These are phyloP conservation scores for Ichneumoninae sp. DNA, from an alignment of 2,888 invertebrate species.

Conservation along the genomic window DNA sequence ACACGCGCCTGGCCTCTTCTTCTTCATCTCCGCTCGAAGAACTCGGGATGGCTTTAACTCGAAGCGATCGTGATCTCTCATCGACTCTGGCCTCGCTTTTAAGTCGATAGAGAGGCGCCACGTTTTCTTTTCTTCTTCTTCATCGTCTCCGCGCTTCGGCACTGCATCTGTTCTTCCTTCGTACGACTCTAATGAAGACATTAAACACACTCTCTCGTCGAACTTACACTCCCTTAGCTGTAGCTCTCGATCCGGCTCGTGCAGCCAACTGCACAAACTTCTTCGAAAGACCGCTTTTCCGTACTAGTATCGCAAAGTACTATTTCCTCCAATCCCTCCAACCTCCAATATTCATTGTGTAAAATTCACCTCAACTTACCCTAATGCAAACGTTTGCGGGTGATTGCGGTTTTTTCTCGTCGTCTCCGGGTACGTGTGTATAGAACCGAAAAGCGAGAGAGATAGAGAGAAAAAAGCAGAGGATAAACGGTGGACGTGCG, in stretches of 20 bases:
- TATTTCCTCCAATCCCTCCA: no score
- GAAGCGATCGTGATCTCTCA: constrained; percentile 36
- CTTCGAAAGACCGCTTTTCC: no score
- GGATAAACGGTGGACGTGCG: constrained; percentile 23
- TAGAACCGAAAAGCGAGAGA: constrained; percentile 7
- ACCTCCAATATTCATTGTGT: neutral
- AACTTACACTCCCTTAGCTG: neutral
- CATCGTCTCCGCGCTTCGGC: constrained; percentile 1
- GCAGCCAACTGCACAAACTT: no score
- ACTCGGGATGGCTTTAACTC: constrained; percentile 16
- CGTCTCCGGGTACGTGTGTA: neutral
- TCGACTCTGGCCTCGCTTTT: constrained; percentile 57
- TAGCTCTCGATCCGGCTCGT: no score
- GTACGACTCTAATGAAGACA: constrained; percentile 62
- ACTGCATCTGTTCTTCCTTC: constrained; percentile 45
- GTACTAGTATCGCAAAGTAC: no score
- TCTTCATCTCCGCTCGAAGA: constrained; percentile 51
- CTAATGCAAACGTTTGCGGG: constrained; percentile 6
- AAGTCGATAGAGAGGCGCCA: constrained; percentile 46
- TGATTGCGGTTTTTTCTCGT: neutral
- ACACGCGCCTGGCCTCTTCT: constrained; percentile 64
- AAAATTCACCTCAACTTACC: neutral
- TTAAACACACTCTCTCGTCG: constrained; percentile 28
- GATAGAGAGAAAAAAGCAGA: constrained; percentile 19
- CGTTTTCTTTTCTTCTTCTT: constrained; percentile 21